Evolutionary conservation across 2,113 vertebrate species (phyloP), one percentile per base, ranked within the genome.

Genomic region (Erythrocercus mccallii): DNA sequence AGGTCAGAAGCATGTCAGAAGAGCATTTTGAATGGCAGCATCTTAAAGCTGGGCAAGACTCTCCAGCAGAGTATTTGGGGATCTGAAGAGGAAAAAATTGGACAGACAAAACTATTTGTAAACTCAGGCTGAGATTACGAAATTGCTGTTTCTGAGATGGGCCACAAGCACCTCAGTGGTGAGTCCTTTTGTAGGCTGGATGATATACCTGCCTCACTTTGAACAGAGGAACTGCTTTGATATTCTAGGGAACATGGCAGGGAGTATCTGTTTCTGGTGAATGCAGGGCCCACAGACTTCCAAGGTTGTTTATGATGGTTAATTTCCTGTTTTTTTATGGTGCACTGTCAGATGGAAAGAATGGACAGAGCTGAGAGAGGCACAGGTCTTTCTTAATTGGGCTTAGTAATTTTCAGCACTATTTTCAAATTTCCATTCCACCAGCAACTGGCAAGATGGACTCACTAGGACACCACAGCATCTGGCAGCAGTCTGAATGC

Each of bases 351-450:
- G 21, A 76, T 5, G 19, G 53, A 45, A 33, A 47, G 6, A 45
- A 84, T 1, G 6, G 33, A 30, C 23, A 56, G 54, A 84, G 69
- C 30, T 77, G 45, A 72, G 15, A 57, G 40, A 37, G 12, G 10
- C 20, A 27, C 0, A 0, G 11, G 21, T n/a, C 48, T 54, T 69
- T 44, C 48, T 53, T 58, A 62, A 56, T 16, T 38, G 10, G 12
- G 31, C 42, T 50, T 6, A 17, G 14, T 51, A 65, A 42, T 24
- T 79, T 74, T 15, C 56, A 70, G 76, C 47, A 35, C 13, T 38
- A 11, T 57, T 79, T 96, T 70, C 73, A 78, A 53, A 60, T 47
- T 72, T 69, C 50, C 45, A 10, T 69, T 77, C 33, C 38, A 69
- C 33, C 48, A 87, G 28, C 24, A 71, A 33, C 31, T 24, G 51